These are phyloP conservation scores for Bergia puertoricense DNA, from an alignment of 92 coral and sea anemone species.

Conservation along the genomic window DNA sequence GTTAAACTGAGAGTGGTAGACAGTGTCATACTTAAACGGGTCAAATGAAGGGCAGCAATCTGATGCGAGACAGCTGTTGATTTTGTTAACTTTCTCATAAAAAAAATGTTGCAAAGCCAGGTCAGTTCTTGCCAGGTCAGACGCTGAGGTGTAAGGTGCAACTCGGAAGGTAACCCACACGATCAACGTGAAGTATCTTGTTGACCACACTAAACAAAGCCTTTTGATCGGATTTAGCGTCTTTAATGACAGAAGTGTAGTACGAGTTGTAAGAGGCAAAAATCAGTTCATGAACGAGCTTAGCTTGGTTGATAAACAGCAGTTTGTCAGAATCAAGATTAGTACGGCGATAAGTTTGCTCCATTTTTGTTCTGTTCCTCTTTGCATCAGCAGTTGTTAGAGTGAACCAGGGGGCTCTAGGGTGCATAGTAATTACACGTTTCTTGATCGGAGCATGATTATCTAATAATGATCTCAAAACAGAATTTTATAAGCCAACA, in stretches of 20 bases:
- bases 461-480: constrained; percentile 3
- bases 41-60: background rate
- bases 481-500: background rate
- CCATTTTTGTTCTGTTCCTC: background rate
- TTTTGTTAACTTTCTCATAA: background rate
- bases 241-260: background rate
- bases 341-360: no score
- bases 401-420: no score
- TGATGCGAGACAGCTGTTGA: no score
- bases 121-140: background rate
- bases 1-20: background rate
- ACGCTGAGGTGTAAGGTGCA: background rate
- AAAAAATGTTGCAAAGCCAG: background rate
- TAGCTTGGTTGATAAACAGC: background rate
- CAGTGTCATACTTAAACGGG: background rate
- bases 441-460: no score
- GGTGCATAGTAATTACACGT: no score
- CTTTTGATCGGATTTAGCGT: background rate
- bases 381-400: background rate
- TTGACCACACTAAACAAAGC: no score
- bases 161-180: background rate
- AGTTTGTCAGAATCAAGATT: no score
- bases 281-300: background rate
- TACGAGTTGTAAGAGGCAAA: background rate
- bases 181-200: background rate